phyloP scores from a whole-genome alignment of 1,140 invertebrate genomes.

The Cepaea nemoralis region DNA sequence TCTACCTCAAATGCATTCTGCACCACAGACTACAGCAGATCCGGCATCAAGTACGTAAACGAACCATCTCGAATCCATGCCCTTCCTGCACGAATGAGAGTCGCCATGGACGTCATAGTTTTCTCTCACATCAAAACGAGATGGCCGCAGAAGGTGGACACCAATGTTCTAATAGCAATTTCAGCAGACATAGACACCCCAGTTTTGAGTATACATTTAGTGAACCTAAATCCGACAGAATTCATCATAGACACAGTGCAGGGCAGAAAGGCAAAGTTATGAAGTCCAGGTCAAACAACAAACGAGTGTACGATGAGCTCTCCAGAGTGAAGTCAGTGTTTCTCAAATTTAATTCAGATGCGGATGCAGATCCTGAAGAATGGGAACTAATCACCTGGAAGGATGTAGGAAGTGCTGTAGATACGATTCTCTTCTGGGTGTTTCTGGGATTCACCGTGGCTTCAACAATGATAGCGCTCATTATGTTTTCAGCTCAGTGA shows the following conservation, averaged over 20 bases:
- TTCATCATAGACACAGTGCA: neutral
- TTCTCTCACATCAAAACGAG: neutral
- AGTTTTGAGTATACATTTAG: neutral
- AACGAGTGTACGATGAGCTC: neutral
- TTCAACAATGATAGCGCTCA: conserved; percentile 44
- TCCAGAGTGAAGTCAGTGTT: neutral
- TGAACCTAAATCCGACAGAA: neutral
- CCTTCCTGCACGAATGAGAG: neutral
- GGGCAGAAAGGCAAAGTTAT: no score
- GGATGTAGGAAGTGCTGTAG: conserved; percentile 48
- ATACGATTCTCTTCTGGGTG: conserved; percentile 50
- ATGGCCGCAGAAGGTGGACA: neutral
- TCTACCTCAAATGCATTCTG: conserved; percentile 44
- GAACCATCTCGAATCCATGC: neutral
- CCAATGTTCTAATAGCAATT: neutral
- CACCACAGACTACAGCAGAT: conserved; percentile 33
- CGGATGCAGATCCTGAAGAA: conserved; percentile 33
- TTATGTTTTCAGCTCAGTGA: conserved; percentile 44
- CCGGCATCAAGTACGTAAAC: neutral
- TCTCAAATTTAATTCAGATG: neutral
- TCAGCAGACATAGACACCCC: neutral
- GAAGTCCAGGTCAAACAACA: neutral
- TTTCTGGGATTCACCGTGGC: conserved; percentile 48
- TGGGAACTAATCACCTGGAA: conserved; percentile 46
- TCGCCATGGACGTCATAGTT: neutral